These are phyloP conservation scores for Fregata magnificens DNA, from an alignment of 2,113 vertebrate species.

Conservation along the genomic window DNA sequence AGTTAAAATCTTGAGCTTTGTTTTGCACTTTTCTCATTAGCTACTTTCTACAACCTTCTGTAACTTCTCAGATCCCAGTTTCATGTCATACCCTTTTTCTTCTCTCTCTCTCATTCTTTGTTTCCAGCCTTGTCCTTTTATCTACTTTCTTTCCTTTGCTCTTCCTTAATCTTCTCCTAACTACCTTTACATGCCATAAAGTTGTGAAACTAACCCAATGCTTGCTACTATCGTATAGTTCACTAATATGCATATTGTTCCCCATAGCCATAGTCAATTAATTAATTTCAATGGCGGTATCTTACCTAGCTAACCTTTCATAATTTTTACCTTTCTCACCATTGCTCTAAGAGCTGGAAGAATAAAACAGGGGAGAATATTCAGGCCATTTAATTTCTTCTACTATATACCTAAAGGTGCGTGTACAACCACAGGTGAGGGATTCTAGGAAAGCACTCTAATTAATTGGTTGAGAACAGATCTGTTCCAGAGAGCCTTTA, in stretches of 20 bases:
- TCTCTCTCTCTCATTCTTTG: neutral
- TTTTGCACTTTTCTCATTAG: neutral
- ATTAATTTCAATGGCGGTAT: neutral
- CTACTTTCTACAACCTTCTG: neutral
- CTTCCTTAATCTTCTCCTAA: neutral
- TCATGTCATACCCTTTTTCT: neutral
- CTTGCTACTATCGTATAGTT: neutral
- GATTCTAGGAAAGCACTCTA: neutral
- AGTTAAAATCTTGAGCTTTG: neutral
- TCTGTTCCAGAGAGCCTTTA: neutral
- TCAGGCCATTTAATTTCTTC: neutral
- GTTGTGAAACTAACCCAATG: neutral
- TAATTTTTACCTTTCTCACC: neutral
- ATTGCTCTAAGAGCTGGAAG: neutral
- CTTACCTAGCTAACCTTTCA: neutral
- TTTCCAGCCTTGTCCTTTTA: neutral
- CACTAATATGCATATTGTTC: neutral
- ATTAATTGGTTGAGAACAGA: neutral
- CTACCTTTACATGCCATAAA: neutral
- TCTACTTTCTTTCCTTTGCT: neutral
- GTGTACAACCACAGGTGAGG: neutral
- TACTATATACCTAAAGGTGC: neutral
- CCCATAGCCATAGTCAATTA: neutral
- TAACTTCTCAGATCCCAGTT: neutral
- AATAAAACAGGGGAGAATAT: neutral